These are phyloP conservation scores for Thunnus albacares DNA, from an alignment of 2,797 vertebrate genomes.

Conservation along the genomic window DNA sequence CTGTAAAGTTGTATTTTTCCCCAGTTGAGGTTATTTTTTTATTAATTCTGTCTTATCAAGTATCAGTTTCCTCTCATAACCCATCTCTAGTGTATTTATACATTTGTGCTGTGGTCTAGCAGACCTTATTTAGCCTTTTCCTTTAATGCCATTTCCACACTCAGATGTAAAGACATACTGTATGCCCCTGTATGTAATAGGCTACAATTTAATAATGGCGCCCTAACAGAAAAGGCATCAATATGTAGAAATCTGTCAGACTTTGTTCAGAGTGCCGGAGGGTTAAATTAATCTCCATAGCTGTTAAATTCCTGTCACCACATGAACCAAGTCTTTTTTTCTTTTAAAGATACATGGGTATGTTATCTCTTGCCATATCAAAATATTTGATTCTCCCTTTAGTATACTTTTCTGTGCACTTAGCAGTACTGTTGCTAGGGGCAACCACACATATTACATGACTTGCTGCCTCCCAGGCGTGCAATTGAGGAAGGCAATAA, in stretches of 20 bases:
- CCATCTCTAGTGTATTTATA: background rate
- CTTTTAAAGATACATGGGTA: conserved; percentile 8
- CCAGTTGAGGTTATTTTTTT: background rate
- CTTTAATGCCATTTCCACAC: background rate
- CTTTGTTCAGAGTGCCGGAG: background rate
- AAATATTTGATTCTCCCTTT: conserved; percentile 42
- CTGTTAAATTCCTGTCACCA: conserved; percentile 6
- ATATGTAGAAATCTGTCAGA: conserved; percentile 23
- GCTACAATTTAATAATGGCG: background rate
- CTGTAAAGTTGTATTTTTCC: background rate
- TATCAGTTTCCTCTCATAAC: background rate
- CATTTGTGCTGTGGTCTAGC: background rate
- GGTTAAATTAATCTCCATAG: background rate
- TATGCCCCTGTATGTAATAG: background rate
- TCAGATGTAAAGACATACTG: background rate
- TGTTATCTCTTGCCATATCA: conserved; percentile 12
- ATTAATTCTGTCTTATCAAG: background rate
- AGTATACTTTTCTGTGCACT: conserved; percentile 58
- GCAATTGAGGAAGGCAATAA: conserved; percentile 73
- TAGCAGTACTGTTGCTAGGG: conserved; percentile 70
- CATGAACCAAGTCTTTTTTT: conserved; percentile 10
- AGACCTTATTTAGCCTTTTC: background rate
- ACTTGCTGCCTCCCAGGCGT: conserved; percentile 61
- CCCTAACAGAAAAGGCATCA: background rate
- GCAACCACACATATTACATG: conserved; percentile 75